Evolutionary conservation across 2,797 vertebrate species (phyloP), one percentile per base, ranked within the genome.

Genomic region (Rhinoraja longicauda): DNA sequence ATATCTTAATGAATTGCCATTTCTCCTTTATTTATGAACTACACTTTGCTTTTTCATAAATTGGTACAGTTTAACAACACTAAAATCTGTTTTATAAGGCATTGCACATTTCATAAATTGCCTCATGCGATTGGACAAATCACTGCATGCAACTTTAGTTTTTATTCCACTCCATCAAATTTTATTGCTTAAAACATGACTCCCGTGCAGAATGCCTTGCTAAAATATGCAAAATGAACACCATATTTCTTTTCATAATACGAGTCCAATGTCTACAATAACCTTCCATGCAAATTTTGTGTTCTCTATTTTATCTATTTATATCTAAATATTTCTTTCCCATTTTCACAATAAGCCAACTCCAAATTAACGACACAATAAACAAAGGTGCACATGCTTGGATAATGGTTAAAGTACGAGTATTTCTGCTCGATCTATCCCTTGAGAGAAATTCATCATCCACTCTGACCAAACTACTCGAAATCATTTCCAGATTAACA

Each of bases 41-140:
- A 57, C 12, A 26, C 72, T 26, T 17, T 45, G 29, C 39, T 92
- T 29, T n/a, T 75, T n/a, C 39, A 75, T 92, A 75, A 73, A 75
- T 57, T 75, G 39, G 15, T 75, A 26, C 90, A 53, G 13, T 75
- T 92, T 75, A 92, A 92, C 92, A 57, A 70, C 70, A 92, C 4
- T 92, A 75, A 92, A 92, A 53, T 92, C 26, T 92, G 26, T 75
- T 75, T 92, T 73, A 92, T 92, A 90, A 92, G 70, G 90, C 72
- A n/a, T 32, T 53, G 70, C 67, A 75, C 39, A 75, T 53, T 92
- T 75, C n/a, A 45, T 75, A 92, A 92, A 75, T 73, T 53, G 67
- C 70, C n/a, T 88, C 39, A 29, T n/a, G 70, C 29, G 45, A 92
- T 45, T 92, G 70, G 73, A 53, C 10, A 75, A 91, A 36, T 92